Conservation (phyloP, 2,113 vertebrate species). For the Chaenocephalus aceratus region DNA sequence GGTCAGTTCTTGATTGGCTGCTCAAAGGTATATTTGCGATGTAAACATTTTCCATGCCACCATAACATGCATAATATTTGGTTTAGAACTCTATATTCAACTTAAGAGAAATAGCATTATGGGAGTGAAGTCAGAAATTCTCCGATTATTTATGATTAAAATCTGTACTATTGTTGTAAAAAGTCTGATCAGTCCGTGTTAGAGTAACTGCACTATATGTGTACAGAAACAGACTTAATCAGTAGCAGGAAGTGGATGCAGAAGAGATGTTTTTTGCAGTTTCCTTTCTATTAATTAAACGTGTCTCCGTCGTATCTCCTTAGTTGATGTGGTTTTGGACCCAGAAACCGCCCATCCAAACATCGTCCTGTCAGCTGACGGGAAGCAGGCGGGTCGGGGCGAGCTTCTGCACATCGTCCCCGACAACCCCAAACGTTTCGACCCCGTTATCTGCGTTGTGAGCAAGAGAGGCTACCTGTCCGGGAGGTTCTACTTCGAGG, state of each 20-base stretch:
- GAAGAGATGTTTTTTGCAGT: not conserved
- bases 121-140: too few species aligned
- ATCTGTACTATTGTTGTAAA: not conserved
- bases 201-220: not conserved
- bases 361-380: slow-evolving; percentile 71
- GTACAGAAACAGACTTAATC: not conserved
- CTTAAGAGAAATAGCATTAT: too few species aligned
- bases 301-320: not conserved
- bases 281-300: not conserved
- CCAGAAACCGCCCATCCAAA: slow-evolving; percentile 74
- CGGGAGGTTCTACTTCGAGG: slow-evolving; percentile 82
- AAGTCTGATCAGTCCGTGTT: not conserved
- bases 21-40: too few species aligned
- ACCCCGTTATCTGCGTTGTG: slow-evolving; percentile 81
- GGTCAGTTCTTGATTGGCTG: too few species aligned
- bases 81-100: too few species aligned
- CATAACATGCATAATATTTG: too few species aligned
- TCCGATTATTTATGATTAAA: too few species aligned
- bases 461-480: slow-evolving; percentile 74
- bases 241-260: not conserved
- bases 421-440: slow-evolving; percentile 74
- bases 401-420: slow-evolving; percentile 70
- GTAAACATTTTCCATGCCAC: too few species aligned
- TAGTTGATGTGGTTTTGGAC: slow-evolving; percentile 76
- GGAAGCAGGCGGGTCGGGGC: slow-evolving; percentile 71